Conservation (phyloP, 2,113 vertebrate genomes). For the Cavia porcellus region DNA sequence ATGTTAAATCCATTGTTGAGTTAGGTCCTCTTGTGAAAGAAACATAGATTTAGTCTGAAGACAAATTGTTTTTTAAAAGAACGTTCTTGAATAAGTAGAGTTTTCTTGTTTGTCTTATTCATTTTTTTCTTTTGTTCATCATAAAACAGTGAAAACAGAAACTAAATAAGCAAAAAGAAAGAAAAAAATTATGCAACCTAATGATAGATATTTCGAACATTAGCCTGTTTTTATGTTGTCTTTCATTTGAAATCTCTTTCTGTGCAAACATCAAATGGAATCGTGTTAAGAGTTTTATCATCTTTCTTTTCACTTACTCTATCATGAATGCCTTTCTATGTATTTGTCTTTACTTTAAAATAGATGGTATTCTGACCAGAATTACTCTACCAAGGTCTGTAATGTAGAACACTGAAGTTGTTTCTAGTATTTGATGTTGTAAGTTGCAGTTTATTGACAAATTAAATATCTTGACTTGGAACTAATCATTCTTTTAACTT, state of each 20-base stretch:
- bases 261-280: conserved; percentile 17
- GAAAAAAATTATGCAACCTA: not conserved
- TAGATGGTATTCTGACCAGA: not conserved
- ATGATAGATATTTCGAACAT: not conserved
- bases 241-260: conserved; percentile 60
- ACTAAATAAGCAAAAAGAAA: not conserved
- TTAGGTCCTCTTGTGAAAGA: not conserved
- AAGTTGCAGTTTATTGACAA: not conserved
- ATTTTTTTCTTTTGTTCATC: conserved; percentile 38
- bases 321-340: not conserved
- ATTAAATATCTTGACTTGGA: not conserved
- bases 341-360: not conserved
- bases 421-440: not conserved
- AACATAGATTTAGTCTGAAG: not conserved
- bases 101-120: conserved; percentile 37
- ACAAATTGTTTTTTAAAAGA: not conserved
- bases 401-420: not conserved
- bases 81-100: conserved; percentile 35
- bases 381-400: not conserved
- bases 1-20: not conserved
- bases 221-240: not conserved
- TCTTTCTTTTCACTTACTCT: not conserved
- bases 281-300: not conserved
- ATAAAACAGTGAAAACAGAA: not conserved
- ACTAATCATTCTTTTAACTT: not conserved